phyloP scores from a whole-genome alignment of 2,797 vertebrate species.

The Lerista edwardsae region DNA sequence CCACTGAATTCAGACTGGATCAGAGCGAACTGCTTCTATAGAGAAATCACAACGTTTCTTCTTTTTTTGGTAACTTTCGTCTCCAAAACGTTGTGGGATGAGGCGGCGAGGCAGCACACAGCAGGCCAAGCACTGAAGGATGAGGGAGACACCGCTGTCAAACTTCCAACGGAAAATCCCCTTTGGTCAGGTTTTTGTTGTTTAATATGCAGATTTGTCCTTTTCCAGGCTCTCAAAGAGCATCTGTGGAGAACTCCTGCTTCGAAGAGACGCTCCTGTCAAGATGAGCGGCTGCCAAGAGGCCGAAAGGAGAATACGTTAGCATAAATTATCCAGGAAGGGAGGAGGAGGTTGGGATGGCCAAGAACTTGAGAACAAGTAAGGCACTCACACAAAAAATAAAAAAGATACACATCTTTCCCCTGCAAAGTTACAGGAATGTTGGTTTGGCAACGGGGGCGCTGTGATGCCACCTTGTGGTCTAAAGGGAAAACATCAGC shows the following conservation, averaged over 20 bases:
- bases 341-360: neutral
- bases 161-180: constrained; percentile 20
- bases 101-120: neutral
- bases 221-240: neutral
- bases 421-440: neutral
- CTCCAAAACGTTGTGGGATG: neutral
- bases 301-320: constrained; percentile 2
- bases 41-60: neutral
- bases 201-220: neutral
- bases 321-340: constrained; percentile 30
- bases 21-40: neutral
- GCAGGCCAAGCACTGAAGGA: neutral
- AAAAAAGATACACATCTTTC: neutral
- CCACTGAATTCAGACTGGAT: neutral
- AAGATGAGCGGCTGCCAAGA: neutral
- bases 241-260: neutral
- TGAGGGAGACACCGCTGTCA: neutral
- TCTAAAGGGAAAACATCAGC: neutral
- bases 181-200: neutral
- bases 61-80: neutral
- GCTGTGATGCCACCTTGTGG: constrained; percentile 17
- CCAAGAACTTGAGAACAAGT: constrained; percentile 12
- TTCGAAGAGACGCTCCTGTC: neutral
- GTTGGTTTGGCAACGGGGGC: neutral
- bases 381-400: neutral